These are phyloP conservation scores for Sinocyclocheilus anophthalmus DNA, from an alignment of 2,113 vertebrate species.

Conservation along the genomic window DNA sequence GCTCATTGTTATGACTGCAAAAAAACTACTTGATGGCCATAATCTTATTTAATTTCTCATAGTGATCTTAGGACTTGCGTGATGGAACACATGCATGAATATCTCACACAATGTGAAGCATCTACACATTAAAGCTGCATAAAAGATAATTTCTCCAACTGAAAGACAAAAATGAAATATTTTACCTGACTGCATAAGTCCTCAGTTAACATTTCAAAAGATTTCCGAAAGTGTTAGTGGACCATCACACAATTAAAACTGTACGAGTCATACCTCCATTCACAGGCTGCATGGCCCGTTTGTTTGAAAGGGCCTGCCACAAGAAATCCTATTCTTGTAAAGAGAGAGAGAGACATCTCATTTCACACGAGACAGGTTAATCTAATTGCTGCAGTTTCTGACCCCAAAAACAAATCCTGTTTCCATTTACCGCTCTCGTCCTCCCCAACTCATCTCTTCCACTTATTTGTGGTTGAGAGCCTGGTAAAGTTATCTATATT, in stretches of 20 bases:
- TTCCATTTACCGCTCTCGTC: neutral
- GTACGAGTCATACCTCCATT: constrained; percentile 67
- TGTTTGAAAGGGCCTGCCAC: constrained; percentile 52
- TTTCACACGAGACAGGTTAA: constrained; percentile 38
- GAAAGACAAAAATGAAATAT: constrained; percentile 24
- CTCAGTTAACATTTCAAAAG: constrained; percentile 60
- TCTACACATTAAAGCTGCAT: constrained; percentile 13
- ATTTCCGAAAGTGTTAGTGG: constrained; percentile 70
- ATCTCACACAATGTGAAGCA: neutral
- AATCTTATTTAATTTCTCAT: neutral
- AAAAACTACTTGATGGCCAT: neutral
- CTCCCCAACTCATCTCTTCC: neutral
- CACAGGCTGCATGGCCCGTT: constrained; percentile 55
- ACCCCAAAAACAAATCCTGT: constrained; percentile 17
- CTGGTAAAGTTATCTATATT: constrained; percentile 19
- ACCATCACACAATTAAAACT: constrained; percentile 76
- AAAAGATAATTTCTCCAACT: neutral
- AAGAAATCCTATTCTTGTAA: constrained; percentile 42
- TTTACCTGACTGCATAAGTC: constrained; percentile 67
- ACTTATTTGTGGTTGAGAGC: neutral
- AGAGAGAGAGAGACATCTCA: constrained; percentile 39
- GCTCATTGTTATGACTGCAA: neutral
- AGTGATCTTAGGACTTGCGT: neutral
- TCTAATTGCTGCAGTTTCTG: constrained; percentile 17
- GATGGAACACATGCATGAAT: neutral